Evolutionary conservation across 2,797 vertebrate species (phyloP), one percentile per base, ranked within the genome.

Genomic region (Brachymystax lenok): DNA sequence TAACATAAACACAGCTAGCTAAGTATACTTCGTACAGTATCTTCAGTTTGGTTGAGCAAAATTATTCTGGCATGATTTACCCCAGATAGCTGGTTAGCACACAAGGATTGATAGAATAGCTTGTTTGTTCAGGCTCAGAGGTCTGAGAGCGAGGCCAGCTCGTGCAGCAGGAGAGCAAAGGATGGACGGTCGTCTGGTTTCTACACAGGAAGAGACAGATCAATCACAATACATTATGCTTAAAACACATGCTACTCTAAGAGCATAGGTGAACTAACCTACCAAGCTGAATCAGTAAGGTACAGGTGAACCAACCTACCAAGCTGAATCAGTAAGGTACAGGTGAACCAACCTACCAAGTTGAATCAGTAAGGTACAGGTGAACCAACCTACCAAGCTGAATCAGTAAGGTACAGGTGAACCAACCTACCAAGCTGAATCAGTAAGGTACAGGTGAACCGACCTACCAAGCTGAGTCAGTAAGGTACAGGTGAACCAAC

Each of bases 111-210:
- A 59, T 6, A 19, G 16, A 66, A 17, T 19, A 10, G 69, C 40
- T 10, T 46, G 40, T 46, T 12, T 12, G 0, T 6, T 52, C 21
- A 54, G 50, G 35, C 70, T 89, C 77, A 90, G 0, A 78, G 80
- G 68, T 95, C 93, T 30, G 92, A 88, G 19, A 96, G 90, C 84
- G 94, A 92, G 69, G 91, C 92, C 85, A 99, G 92, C 61, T 98
- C 94, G 71, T 95, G 94, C 50, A 96, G 84, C 56, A 99, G 92
- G 68, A 91, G 73, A 70, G 93, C 92, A 86, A 99, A 99, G 16
- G 96, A 81, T 0, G 97, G 97, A 4, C 98, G 95, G 70, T 97
- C 95, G 0, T 97, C 96, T 80, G 97, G 94, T 91, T 92, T 97
- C 98, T 99, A 81, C 77, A 72, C 67, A 75, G 52, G 33, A 82